Base-by-base conservation (phyloP, 1,140 invertebrate genomes). In the Bombus turneri region DNA sequence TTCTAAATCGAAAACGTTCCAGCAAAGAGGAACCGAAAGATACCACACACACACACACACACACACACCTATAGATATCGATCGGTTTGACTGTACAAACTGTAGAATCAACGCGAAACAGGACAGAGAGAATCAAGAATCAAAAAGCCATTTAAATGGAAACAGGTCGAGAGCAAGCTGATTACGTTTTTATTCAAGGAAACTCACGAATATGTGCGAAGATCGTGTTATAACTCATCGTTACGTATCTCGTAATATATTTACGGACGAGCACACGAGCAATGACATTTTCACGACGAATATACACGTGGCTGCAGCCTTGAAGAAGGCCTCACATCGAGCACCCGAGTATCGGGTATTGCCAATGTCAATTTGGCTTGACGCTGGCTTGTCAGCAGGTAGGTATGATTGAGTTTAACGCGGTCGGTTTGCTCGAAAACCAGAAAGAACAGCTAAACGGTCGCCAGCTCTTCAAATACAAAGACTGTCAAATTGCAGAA, bases 291-390 rank as follows among this genome's bases (percentile, higher is more conserved):
- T 81, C 62, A 15, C 64, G 28, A 80, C 68, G 2, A 64, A 74
- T 79, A 83, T 71, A 87, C 47, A 8, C 81, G 71, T 34, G 41
- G 18, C 18, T 22, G 53, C 59, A 66, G 37, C 83, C 83, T 85
- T 81, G 78, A 15, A 68, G 57, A 81, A 81, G 75, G 78, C 72
- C 82, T 88, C 75, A 9, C 47, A 25, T 88, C 87, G 81, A 88
- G 77, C 73, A 66, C 43, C 64, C 25, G 28, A 59, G 34, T 78
- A 76, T 81, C 77, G 75, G n/a, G 77, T 85, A 88, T 47, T 88
- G 86, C 77, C 87, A 88, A 88, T 87, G 87, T 85, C 82, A 88
- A 43, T 88, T 77, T 88, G 34, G 78, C 68, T 64, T 88, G 68
- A 64, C 41, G 39, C 31, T 31, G 31, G 31, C 66, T 76, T 59